Percentiles rank a stretch among this genome's conserved stretches.
Conservation (phyloP, 2,797 vertebrate species). For the Sebastes iracundus region DNA sequence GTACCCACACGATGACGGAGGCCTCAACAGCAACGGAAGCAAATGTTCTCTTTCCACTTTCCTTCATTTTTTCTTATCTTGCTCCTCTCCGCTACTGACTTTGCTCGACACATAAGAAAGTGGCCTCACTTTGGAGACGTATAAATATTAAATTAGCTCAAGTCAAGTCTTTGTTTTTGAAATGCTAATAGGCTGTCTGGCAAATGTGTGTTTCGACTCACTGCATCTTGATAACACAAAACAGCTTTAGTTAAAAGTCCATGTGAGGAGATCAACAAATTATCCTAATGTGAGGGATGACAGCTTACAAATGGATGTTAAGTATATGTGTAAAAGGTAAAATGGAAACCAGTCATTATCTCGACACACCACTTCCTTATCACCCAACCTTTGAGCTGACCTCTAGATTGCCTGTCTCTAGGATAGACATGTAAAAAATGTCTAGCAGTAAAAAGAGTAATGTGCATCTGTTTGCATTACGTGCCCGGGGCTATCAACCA, state of each 20-base stretch:
- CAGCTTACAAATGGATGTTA: constrained; percentile 57
- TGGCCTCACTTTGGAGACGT: constrained; percentile 38
- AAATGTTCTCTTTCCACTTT: constrained; percentile 20
- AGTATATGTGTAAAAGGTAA: constrained; percentile 53
- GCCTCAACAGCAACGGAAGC: constrained; percentile 14
- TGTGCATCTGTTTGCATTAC: constrained; percentile 75
- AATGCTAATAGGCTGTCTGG: constrained; percentile 41
- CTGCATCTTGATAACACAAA: constrained; percentile 23
- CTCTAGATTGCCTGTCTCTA: constrained; percentile 61
- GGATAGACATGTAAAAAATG: constrained; percentile 52
- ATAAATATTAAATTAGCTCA: constrained; percentile 47
- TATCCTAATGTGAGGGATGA: constrained; percentile 35
- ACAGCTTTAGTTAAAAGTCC: constrained; percentile 24
- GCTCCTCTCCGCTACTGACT: constrained; percentile 9
- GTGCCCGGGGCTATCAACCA: constrained; percentile 52
- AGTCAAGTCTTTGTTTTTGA: constrained; percentile 58
- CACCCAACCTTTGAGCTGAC: constrained; percentile 63
- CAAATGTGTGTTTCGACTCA: constrained; percentile 17
- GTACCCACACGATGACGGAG: constrained; percentile 29
- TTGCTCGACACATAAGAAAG: constrained; percentile 31
- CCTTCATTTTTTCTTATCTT: constrained; percentile 15
- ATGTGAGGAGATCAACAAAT: constrained; percentile 41
- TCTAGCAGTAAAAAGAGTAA: constrained; percentile 67
- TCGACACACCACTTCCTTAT: constrained; percentile 56
- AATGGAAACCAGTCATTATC: constrained; percentile 65